A percentile compares a stretch with the other conserved stretches of the same genome.
Evolutionary conservation across 2,888 invertebrate genomes (phyloP).

Genomic region (Mythimna ferrago): DNA sequence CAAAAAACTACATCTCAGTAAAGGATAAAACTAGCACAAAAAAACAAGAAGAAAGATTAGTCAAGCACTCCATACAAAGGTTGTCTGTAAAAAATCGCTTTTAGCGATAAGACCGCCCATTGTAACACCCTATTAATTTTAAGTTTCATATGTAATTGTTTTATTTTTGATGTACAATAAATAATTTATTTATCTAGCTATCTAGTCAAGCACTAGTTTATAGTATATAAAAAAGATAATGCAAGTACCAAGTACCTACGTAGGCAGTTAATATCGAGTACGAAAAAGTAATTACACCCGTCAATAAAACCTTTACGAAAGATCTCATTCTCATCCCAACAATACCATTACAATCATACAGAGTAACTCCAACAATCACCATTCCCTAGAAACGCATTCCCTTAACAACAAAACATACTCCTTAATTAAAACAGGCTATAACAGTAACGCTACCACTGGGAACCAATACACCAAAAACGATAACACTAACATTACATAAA

Average conservation of each 20-base stretch:
- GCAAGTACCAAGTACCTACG: neutral
- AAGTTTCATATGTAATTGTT: too few species aligned
- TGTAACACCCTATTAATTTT: too few species aligned
- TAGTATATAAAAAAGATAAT: too few species aligned
- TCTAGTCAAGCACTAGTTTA: too few species aligned
- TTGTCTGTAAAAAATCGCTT: too few species aligned
- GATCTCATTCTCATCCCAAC: neutral
- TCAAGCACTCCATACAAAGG: too few species aligned
- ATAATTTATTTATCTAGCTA: too few species aligned
- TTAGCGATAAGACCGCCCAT: too few species aligned
- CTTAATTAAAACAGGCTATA: conserved; percentile 35
- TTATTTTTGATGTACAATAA: too few species aligned
- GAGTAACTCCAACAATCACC: neutral
- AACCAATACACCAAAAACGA: conserved; percentile 28
- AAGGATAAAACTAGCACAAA: too few species aligned
- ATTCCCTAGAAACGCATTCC: neutral
- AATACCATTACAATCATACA: neutral
- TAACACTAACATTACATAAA: conserved; percentile 35
- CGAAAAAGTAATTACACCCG: neutral
- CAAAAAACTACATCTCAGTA: too few species aligned
- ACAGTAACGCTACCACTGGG: conserved; percentile 22
- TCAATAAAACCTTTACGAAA: neutral
- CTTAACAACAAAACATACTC: conserved; percentile 1
- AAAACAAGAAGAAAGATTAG: too few species aligned
- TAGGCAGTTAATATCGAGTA: neutral